Base-by-base conservation (phyloP, 2,888 invertebrate genomes). In the Harpagoxenus sublaevis region DNA sequence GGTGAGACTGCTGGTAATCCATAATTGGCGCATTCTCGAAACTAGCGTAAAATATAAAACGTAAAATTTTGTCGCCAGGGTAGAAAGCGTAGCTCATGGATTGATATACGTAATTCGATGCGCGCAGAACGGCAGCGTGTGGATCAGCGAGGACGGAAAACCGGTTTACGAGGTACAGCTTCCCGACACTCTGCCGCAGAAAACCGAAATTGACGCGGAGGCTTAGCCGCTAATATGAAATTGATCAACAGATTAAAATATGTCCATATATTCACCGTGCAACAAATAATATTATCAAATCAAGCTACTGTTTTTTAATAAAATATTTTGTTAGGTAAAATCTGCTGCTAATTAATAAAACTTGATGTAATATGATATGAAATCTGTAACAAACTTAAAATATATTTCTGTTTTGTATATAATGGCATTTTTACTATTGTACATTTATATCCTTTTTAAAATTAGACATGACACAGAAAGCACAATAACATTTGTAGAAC, bases 131-230 rank as follows among this genome's bases (percentile, higher is more conserved):
- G 94, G 94, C 10, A 94, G 92, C 70, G 90, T 95, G 9, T 95
- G 95, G 94, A 92, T 95, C 31, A 92, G 92, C 73, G 95, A 95
- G 78, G 92, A 94, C 48, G 92, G 91, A 9, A 92, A 94, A 39
- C 94, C 95, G 0, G 93, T 94, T 42, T 95, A 95, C 84, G 94
- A 94, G 73, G 91, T 94, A 66, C 92, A 92, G 82, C 85, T 93
- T 65, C 91, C 93, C 8, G 94, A 94, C 45, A 90, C 90, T 35
- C 66, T 94, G 35, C 94, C 94, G 0, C 85, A 85, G 1, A 92
- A 92, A 28, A 86, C 74, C 3, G 84, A 83, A 35, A 0, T 57
- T 0, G 18, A 55, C 1, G 0, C 39, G 10, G 18, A 66, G 6
- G 39, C 66, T 45, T 71, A 65, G 15, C 28, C 0, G 1, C 2